Conservation (phyloP, 2,113 vertebrate species). For the Natator depressus region DNA sequence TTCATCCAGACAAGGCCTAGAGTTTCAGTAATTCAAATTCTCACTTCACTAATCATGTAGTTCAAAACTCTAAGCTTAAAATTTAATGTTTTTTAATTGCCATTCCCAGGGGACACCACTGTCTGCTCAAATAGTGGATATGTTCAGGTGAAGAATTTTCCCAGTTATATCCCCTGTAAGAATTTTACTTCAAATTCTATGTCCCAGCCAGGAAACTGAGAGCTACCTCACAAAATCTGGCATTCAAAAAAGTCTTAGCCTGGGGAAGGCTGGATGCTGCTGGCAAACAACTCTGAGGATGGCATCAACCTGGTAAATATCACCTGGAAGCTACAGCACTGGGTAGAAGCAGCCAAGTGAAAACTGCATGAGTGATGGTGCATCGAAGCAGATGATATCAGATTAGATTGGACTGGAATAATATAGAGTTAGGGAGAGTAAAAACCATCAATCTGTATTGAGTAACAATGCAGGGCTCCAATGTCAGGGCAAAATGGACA, state of each 20-base stretch:
- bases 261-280: neutral
- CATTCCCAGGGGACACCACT: neutral
- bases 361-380: neutral
- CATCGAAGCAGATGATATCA: neutral
- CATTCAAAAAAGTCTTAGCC: neutral
- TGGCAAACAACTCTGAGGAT: neutral
- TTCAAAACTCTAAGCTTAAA: neutral
- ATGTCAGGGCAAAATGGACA: neutral
- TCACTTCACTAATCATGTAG: neutral
- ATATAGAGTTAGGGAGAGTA: neutral
- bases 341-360: neutral
- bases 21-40: neutral
- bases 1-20: neutral
- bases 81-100: neutral
- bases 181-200: neutral
- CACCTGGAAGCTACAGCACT: neutral
- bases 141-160: neutral
- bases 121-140: neutral
- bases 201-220: neutral
- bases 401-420: neutral
- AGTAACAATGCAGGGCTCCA: neutral
- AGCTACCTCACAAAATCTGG: neutral
- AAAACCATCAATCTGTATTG: neutral
- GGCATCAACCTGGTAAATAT: neutral
- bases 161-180: neutral